Evolutionary conservation across 2,113 vertebrate genomes (phyloP).

Genomic region (Dasyurus viverrinus): DNA sequence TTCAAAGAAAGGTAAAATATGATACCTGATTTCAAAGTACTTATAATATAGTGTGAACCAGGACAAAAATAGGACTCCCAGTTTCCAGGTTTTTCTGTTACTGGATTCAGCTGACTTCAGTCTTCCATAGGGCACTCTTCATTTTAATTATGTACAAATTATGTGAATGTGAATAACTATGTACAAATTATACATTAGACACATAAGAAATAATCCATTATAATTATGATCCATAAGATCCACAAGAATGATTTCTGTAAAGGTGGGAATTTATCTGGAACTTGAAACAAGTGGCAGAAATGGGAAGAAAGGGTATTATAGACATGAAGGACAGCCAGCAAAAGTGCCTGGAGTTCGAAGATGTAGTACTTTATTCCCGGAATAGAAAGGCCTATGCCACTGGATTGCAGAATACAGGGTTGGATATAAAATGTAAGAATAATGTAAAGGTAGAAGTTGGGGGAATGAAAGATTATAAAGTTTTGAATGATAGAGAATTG

Average conservation of each 20-base stretch:
- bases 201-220: neutral
- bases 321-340: neutral
- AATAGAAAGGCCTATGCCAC: neutral
- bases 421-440: neutral
- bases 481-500: neutral
- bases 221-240: neutral
- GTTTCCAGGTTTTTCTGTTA: constrained; percentile 56
- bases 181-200: neutral
- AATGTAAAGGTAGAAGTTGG: neutral
- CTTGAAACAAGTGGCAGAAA: neutral
- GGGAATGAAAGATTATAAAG: neutral
- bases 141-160: no score
- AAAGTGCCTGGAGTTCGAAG: neutral
- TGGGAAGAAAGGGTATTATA: neutral
- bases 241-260: neutral
- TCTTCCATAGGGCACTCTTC: constrained; percentile 49
- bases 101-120: constrained; percentile 57
- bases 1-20: neutral
- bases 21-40: neutral
- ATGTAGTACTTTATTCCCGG: neutral
- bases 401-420: neutral
- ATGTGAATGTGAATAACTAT: neutral
- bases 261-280: neutral
- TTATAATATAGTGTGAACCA: constrained; percentile 7
- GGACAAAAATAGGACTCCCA: constrained; percentile 57